Evolutionary conservation across 2,797 vertebrate genomes (phyloP).

Genomic region (Spinus olivaceus): DNA sequence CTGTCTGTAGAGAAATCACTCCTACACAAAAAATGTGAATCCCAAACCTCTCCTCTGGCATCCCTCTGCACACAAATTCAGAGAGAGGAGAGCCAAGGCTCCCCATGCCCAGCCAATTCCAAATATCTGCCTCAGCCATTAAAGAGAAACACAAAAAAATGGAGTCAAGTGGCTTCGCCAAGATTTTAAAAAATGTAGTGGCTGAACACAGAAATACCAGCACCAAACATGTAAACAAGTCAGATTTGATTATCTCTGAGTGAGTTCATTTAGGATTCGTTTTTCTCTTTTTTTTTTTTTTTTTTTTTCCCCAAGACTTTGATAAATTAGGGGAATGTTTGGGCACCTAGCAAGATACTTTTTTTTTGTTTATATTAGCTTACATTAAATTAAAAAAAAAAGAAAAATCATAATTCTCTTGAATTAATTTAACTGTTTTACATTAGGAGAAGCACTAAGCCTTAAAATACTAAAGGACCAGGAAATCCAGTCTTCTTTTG

Average conservation of each 20-base stretch:
- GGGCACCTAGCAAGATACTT: neutral
- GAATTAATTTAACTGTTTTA: neutral
- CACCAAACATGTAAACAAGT: slow-evolving; percentile 69
- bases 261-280: slow-evolving; percentile 52
- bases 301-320: neutral
- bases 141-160: slow-evolving; percentile 55
- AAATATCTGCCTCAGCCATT: slow-evolving; percentile 55
- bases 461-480: neutral
- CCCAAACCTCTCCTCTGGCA: slow-evolving; percentile 19
- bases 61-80: neutral
- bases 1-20: neutral
- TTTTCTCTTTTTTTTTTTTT: neutral
- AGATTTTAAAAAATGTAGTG: slow-evolving; percentile 56
- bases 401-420: neutral
- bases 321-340: slow-evolving; percentile 1
- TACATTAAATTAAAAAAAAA: neutral
- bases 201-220: slow-evolving; percentile 58
- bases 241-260: slow-evolving; percentile 62
- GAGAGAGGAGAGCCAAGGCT: slow-evolving; percentile 57
- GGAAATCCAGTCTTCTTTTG: neutral
- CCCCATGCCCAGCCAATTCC: slow-evolving; percentile 22
- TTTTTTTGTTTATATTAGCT: neutral
- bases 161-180: slow-evolving; percentile 46
- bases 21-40: neutral
- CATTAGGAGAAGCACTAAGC: neutral